Percentiles rank a stretch among this genome's conserved stretches.
phyloP scores from a whole-genome alignment of 2,113 vertebrate genomes.

The Datnioides undecimradiatus region DNA sequence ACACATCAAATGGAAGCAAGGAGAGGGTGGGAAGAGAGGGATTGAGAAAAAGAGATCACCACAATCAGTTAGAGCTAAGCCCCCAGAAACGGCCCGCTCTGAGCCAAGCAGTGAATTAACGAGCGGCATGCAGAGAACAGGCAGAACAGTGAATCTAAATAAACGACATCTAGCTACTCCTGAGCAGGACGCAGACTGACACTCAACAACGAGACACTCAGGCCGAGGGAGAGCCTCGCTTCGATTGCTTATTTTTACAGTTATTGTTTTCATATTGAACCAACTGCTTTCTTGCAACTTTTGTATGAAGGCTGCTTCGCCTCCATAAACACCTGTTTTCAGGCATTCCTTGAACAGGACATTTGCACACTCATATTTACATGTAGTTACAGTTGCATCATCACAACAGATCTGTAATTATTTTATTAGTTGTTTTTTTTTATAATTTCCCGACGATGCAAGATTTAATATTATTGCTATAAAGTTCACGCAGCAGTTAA shows the following conservation, averaged over 20 bases:
- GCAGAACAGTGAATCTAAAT: conserved; percentile 18
- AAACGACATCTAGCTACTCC: background rate
- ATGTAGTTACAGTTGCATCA: background rate
- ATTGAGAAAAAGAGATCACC: conserved; percentile 61
- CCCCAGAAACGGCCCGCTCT: conserved; percentile 29
- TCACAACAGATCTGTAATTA: no score
- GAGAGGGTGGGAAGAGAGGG: conserved; percentile 77
- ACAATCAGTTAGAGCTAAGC: conserved; percentile 68
- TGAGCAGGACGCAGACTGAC: background rate
- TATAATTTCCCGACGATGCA: no score
- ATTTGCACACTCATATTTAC: background rate
- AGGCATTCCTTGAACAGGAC: no score
- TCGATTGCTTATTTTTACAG: background rate
- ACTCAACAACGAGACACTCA: background rate
- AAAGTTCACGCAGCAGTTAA: no score
- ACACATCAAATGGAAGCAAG: conserved; percentile 74
- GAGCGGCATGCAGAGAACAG: conserved; percentile 72
- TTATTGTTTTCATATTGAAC: background rate
- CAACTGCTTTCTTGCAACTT: background rate
- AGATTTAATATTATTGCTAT: no score
- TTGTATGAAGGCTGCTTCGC: background rate
- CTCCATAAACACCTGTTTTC: no score
- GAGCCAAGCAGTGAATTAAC: conserved; percentile 66
- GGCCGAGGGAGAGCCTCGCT: no score
- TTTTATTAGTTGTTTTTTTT: no score